These are phyloP conservation scores for Chiroxiphia lanceolata DNA, from an alignment of 2,797 vertebrate species.

Conservation along the genomic window DNA sequence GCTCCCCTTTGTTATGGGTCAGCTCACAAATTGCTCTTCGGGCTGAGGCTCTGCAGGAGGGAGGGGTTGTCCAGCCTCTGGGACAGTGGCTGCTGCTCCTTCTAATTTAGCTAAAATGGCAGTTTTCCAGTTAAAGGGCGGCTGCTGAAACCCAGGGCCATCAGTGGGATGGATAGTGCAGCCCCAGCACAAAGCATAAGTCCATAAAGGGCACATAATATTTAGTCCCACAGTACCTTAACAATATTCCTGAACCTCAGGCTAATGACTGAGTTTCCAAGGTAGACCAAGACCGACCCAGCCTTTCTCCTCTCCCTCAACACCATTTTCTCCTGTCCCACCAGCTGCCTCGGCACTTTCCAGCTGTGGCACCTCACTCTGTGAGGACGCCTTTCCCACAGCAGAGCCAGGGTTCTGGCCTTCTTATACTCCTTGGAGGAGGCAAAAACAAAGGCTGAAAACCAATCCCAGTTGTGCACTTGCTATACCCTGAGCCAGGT, in stretches of 20 bases:
- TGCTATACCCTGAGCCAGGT: background rate
- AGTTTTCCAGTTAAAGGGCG: background rate
- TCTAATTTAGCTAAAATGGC: background rate
- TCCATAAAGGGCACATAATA: background rate
- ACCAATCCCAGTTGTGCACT: background rate
- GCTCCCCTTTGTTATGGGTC: background rate
- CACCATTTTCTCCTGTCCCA: background rate
- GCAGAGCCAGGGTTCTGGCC: background rate
- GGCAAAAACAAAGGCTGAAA: background rate
- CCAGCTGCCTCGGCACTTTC: background rate
- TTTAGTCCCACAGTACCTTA: background rate
- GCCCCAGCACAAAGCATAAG: background rate
- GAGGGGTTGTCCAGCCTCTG: background rate
- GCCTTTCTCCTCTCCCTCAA: background rate
- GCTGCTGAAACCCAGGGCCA: background rate
- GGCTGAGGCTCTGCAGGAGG: background rate
- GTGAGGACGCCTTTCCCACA: background rate
- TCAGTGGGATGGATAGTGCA: accelerated
- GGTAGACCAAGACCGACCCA: background rate
- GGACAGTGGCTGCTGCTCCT: background rate
- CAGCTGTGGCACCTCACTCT: background rate
- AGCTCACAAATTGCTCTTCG: background rate
- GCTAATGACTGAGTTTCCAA: background rate
- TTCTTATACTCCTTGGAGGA: background rate
- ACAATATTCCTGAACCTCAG: background rate